Evolutionary conservation across 1,140 invertebrate genomes (phyloP).

Genomic region (Rhagoletis zephyria): DNA sequence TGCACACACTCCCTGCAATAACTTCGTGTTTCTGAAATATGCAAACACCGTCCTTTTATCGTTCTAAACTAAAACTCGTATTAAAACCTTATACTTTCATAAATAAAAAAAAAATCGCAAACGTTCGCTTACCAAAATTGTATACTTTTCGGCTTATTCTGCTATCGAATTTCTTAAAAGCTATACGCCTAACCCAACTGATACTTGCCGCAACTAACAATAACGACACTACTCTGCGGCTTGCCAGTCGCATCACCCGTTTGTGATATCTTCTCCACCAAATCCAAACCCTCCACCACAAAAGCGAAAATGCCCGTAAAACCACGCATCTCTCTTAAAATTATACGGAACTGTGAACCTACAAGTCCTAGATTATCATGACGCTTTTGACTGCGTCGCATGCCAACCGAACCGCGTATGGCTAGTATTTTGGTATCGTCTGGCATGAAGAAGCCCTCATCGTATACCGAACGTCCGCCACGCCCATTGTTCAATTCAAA

Average conservation of each 20-base stretch:
- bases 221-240: conserved; percentile 82
- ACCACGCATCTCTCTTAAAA: conserved; percentile 84
- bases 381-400: conserved; percentile 86
- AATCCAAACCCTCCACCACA: conserved; percentile 85
- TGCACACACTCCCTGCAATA: too few species aligned
- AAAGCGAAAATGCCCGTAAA: conserved; percentile 89
- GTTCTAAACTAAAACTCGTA: too few species aligned
- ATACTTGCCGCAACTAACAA: conserved; percentile 84
- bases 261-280: conserved; percentile 85
- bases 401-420: conserved; percentile 84
- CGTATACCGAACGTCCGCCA: conserved; percentile 84
- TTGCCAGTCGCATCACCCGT: conserved; percentile 84
- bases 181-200: conserved; percentile 64
- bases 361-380: conserved; percentile 87
- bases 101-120: too few species aligned
- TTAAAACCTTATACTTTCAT: too few species aligned
- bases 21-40: too few species aligned
- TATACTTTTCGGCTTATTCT: too few species aligned
- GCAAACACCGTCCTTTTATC: too few species aligned
- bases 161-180: not conserved
- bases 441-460: conserved; percentile 85
- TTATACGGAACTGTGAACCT: conserved; percentile 87
- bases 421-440: conserved; percentile 86
- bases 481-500: conserved; percentile 87
- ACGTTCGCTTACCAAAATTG: not conserved